Conservation (phyloP, 2,888 invertebrate genomes). For the Trypoxylon attenuatum region DNA sequence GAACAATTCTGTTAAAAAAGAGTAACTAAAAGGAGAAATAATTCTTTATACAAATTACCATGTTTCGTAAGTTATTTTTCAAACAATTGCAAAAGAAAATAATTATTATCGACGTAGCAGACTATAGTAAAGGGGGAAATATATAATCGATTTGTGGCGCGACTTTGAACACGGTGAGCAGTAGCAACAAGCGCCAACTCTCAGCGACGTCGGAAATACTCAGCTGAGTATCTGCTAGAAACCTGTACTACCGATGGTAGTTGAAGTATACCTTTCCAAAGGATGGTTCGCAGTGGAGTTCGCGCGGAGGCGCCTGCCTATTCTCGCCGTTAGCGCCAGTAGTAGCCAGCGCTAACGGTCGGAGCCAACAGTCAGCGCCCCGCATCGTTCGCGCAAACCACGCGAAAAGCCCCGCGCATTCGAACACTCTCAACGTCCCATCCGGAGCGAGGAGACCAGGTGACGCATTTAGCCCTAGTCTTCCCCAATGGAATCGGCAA, state of each 20-base stretch:
- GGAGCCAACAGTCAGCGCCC: conserved; percentile 15
- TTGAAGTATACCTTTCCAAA: neutral
- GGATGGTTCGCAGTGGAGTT: neutral
- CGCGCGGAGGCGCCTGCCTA: neutral
- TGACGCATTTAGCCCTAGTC: conserved; percentile 54
- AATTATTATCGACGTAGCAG: too few species aligned
- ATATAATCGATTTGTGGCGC: too few species aligned
- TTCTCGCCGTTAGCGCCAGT: conserved; percentile 7
- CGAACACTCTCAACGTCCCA: too few species aligned
- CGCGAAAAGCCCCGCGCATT: conserved; percentile 24
- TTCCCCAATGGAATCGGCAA: conserved; percentile 43
- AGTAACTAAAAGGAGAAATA: too few species aligned
- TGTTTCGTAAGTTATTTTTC: too few species aligned
- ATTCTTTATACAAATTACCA: too few species aligned
- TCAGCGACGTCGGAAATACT: neutral
- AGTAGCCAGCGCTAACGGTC: neutral
- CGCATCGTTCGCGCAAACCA: conserved; percentile 25
- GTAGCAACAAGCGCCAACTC: neutral
- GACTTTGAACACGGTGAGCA: conserved; percentile 9
- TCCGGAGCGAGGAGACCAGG: too few species aligned
- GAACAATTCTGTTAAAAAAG: too few species aligned
- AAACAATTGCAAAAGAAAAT: too few species aligned
- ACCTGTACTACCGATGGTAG: neutral
- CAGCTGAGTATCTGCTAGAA: neutral
- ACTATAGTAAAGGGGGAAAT: too few species aligned